Conservation (phyloP, 1,140 invertebrate species). For the Drosophila nikananu region DNA sequence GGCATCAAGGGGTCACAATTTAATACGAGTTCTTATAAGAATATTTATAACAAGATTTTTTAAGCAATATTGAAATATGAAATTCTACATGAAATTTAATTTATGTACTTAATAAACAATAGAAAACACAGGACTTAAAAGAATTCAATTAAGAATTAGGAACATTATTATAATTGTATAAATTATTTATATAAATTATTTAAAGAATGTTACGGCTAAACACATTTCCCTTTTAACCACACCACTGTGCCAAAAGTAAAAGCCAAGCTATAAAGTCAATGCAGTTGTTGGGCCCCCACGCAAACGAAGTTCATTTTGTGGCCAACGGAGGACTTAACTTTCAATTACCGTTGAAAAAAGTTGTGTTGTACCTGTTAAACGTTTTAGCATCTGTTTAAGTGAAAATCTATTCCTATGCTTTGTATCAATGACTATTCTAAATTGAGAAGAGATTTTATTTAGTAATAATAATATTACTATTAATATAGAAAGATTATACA, state of each 20-base stretch:
- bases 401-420: not conserved
- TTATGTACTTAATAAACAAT: not conserved
- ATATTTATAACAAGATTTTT: not conserved
- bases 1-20: not conserved
- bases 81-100: not conserved
- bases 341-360: slow-evolving; percentile 24
- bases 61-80: not conserved
- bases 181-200: too few relatives aligned
- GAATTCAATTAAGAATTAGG: not conserved
- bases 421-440: not conserved
- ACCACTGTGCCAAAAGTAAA: not conserved
- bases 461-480: not conserved
- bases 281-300: slow-evolving; percentile 27
- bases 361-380: not conserved
- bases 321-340: slow-evolving; percentile 28
- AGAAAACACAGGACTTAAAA: too few relatives aligned
- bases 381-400: not conserved
- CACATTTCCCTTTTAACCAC: not conserved
- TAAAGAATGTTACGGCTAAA: not conserved
- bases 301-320: slow-evolving; percentile 25
- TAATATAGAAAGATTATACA: too few relatives aligned
- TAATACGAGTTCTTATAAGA: not conserved
- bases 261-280: slow-evolving; percentile 27
- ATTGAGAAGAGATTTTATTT: not conserved
- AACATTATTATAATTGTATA: too few relatives aligned